Evolutionary conservation across 2,888 invertebrate species (phyloP).

Genomic region (Cheilosia grossa): DNA sequence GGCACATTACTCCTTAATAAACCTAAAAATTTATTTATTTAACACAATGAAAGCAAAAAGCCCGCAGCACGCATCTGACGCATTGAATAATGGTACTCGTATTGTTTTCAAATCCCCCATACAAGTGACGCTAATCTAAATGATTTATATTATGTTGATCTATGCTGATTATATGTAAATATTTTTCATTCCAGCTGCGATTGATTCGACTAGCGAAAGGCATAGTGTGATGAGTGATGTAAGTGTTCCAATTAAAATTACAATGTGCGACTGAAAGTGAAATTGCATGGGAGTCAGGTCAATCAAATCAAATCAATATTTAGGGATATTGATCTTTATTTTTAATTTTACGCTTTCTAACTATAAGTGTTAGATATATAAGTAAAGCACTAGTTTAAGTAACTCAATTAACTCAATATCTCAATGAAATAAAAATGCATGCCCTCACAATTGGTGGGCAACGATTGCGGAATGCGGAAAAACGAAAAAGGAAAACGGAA

Average conservation of each 20-base stretch:
- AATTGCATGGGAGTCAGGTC: slow-evolving; percentile 28
- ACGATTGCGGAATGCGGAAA: slow-evolving; percentile 15
- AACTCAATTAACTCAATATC: neutral
- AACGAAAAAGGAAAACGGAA: slow-evolving; percentile 35
- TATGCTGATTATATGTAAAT: slow-evolving; percentile 26
- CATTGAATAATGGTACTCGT: neutral
- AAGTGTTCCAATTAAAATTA: slow-evolving; percentile 14
- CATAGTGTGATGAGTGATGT: slow-evolving; percentile 13
- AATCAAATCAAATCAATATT: slow-evolving; percentile 22
- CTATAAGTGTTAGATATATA: slow-evolving; percentile 4
- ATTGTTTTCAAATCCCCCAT: slow-evolving; percentile 19
- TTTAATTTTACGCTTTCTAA: slow-evolving; percentile 46
- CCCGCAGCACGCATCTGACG: neutral
- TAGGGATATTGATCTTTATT: slow-evolving; percentile 21
- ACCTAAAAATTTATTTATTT: neutral
- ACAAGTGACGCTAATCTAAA: slow-evolving; percentile 20
- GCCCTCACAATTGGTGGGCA: slow-evolving; percentile 2
- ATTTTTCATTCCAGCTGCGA: slow-evolving; percentile 8
- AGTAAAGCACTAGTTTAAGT: neutral
- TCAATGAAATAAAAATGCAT: slow-evolving; percentile 24
- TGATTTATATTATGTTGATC: slow-evolving; percentile 26
- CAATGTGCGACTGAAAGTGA: slow-evolving; percentile 45
- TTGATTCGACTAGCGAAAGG: slow-evolving; percentile 41
- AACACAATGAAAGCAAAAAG: neutral
- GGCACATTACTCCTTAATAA: too few relatives aligned